Conservation (phyloP, 2,888 invertebrate genomes). For the Nephrocerus scutellatus region DNA sequence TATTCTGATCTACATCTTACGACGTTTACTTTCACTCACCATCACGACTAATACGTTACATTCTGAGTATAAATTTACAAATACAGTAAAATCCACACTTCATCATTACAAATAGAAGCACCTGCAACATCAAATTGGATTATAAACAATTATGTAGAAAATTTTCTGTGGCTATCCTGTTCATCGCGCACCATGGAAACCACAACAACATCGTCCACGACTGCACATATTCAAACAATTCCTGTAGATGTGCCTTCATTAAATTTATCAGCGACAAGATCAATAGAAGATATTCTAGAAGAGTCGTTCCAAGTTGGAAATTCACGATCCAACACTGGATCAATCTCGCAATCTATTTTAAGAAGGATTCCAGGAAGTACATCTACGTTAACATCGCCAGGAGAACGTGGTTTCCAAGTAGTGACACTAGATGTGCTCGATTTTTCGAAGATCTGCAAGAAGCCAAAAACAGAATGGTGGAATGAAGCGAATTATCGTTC, state of each 20-base stretch:
- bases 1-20: too few species aligned
- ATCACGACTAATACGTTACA: too few species aligned
- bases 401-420: conserved; percentile 17
- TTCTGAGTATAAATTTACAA: too few species aligned
- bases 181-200: conserved; percentile 5
- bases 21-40: too few species aligned
- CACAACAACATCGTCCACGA: conserved; percentile 12
- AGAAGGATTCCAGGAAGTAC: conserved; percentile 8
- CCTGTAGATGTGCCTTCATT: conserved; percentile 7
- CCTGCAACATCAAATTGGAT: too few species aligned
- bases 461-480: conserved; percentile 12
- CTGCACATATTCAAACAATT: conserved; percentile 12
- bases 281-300: conserved; percentile 15
- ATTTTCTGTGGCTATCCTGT: too few species aligned
- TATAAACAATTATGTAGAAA: conserved; percentile 4
- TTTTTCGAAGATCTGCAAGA: conserved; percentile 11
- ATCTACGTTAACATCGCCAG: conserved; percentile 14
- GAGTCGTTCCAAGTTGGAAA: conserved; percentile 17
- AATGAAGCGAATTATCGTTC: conserved; percentile 5
- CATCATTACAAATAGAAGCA: too few species aligned
- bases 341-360: conserved; percentile 18
- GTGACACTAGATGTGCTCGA: conserved; percentile 14
- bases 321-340: conserved; percentile 18
- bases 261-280: conserved; percentile 6
- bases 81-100: too few species aligned